Percentiles rank a stretch among this genome's conserved stretches.
Evolutionary conservation across 2,797 vertebrate species (phyloP).

Genomic region (Phoxinus dragarum): DNA sequence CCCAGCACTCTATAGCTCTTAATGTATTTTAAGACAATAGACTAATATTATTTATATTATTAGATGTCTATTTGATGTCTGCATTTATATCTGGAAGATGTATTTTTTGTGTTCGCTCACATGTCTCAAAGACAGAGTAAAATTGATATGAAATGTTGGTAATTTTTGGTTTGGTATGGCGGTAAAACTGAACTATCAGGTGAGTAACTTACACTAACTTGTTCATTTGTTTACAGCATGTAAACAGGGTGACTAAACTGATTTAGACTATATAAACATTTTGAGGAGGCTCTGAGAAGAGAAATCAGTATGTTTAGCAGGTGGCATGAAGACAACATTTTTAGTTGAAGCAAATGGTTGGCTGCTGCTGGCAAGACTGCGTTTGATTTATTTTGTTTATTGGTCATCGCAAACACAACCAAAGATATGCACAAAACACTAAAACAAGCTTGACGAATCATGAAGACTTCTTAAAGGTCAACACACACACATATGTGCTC

Average conservation of each 20-base stretch:
- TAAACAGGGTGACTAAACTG: constrained; percentile 20
- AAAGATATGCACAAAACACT: constrained; percentile 13
- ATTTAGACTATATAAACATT: constrained; percentile 30
- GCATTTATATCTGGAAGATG: not conserved
- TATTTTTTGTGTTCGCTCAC: too few relatives aligned
- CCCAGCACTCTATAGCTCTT: too few relatives aligned
- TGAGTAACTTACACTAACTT: not conserved
- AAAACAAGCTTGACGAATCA: constrained; percentile 11
- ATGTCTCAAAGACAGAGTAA: not conserved
- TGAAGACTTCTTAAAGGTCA: constrained; percentile 8
- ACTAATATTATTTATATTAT: not conserved
- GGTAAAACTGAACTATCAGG: constrained; percentile 19
- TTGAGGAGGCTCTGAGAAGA: not conserved
- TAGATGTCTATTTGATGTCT: not conserved
- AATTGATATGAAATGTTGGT: not conserved
- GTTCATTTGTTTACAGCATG: constrained; percentile 25
- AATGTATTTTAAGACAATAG: not conserved
- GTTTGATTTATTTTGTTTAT: constrained; percentile 37
- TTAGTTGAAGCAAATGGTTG: constrained; percentile 5
- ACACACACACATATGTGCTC: constrained; percentile 10
- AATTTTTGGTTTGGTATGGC: constrained; percentile 10
- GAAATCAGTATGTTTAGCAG: constrained; percentile 38
- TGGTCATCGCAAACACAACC: constrained; percentile 33
- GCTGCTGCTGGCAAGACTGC: not conserved
- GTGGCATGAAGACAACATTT: constrained; percentile 8